phyloP scores from a whole-genome alignment of 2,888 invertebrate species.

The Tiliacea citrago region DNA sequence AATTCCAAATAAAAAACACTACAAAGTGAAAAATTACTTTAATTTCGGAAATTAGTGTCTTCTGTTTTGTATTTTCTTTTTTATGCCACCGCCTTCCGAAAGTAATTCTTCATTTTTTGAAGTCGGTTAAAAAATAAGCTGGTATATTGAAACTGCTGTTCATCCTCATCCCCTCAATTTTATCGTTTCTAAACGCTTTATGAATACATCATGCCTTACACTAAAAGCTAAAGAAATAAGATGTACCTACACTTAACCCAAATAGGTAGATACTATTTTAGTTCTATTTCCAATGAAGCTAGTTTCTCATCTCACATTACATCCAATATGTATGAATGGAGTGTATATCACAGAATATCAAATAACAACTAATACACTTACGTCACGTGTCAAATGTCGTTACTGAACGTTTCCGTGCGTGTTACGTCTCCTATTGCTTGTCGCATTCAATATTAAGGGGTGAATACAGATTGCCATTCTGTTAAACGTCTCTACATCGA shows the following conservation, averaged over 20 bases:
- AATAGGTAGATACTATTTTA: background rate
- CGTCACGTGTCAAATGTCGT: slow-evolving; percentile 27
- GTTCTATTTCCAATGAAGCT: slow-evolving; percentile 3
- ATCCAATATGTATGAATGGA: slow-evolving; percentile 25
- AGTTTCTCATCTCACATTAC: slow-evolving; percentile 4
- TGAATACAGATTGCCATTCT: background rate
- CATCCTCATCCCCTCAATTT: background rate
- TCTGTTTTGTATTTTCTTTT: too few species aligned
- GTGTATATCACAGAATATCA: slow-evolving; percentile 21
- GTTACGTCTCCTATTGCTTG: background rate
- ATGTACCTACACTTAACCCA: background rate
- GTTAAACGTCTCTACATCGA: background rate
- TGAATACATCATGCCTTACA: background rate
- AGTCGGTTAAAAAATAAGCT: too few species aligned
- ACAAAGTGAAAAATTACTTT: too few species aligned
- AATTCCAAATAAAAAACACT: too few species aligned
- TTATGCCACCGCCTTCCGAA: too few species aligned
- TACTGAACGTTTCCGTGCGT: background rate
- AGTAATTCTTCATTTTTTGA: too few species aligned
- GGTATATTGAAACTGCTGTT: background rate
- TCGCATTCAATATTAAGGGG: slow-evolving; percentile 32
- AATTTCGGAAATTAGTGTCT: too few species aligned
- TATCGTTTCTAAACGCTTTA: background rate
- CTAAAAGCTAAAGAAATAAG: slow-evolving; percentile 27
- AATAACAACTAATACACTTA: slow-evolving; percentile 42